phyloP scores from a whole-genome alignment of 2,113 vertebrate species.

The Amazona vittata region DNA sequence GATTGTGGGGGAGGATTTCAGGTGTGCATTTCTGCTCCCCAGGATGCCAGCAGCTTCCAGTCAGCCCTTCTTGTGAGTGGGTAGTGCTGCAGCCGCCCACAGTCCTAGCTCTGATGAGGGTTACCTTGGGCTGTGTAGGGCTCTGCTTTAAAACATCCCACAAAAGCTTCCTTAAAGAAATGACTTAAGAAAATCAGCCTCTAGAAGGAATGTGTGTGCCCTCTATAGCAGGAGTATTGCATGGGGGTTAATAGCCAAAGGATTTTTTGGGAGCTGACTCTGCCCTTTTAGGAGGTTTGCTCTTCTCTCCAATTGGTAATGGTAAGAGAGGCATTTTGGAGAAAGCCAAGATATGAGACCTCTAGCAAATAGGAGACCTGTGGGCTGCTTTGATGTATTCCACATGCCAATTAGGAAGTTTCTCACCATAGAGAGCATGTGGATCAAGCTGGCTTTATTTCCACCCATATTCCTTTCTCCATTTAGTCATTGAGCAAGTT shows the following conservation, averaged over 20 bases:
- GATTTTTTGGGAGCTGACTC: not conserved
- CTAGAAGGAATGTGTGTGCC: not conserved
- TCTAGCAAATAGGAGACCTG: not conserved
- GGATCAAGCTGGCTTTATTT: not conserved
- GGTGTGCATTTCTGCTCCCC: not conserved
- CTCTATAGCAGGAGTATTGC: not conserved
- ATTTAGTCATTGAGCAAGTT: not conserved
- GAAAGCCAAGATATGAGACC: not conserved
- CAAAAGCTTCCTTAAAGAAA: not conserved
- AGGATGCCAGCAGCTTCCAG: not conserved
- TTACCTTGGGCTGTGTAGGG: not conserved
- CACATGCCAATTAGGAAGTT: not conserved
- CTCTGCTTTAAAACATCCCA: not conserved
- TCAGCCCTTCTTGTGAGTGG: not conserved
- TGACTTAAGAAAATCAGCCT: not conserved
- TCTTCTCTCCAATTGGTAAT: not conserved
- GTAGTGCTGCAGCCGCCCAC: not conserved
- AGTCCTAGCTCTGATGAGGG: accelerated
- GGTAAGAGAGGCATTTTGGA: not conserved
- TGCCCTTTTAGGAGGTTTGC: not conserved
- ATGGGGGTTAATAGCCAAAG: not conserved
- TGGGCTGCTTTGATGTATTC: not conserved
- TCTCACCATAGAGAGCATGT: not conserved
- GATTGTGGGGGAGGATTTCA: not conserved
- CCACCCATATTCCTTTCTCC: not conserved